Evolutionary conservation across 2,888 invertebrate genomes (phyloP).

Genomic region (Helicoverpa assulta): DNA sequence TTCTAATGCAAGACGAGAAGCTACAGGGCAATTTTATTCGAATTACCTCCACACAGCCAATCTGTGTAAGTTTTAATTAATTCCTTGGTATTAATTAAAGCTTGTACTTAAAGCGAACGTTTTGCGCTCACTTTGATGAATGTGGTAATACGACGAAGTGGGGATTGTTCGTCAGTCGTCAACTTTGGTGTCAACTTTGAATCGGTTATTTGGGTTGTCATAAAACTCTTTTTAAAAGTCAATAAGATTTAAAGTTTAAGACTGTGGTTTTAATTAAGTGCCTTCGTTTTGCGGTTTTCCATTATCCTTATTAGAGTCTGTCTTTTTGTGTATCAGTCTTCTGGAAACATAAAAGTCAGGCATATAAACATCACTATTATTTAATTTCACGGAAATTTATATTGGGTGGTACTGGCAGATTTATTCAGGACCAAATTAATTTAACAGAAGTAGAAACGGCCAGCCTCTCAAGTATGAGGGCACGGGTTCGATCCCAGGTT

Average conservation of each 20-base stretch:
- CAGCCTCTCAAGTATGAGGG: too few species aligned
- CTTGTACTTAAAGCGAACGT: slow-evolving; percentile 51
- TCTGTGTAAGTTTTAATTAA: slow-evolving; percentile 70
- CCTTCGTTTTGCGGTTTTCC: background rate
- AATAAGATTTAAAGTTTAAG: background rate
- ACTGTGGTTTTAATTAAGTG: background rate
- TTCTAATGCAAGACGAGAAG: slow-evolving; percentile 13
- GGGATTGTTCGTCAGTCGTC: slow-evolving; percentile 38
- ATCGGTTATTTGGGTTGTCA: slow-evolving; percentile 5
- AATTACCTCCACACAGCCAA: slow-evolving; percentile 45
- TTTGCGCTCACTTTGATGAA: slow-evolving; percentile 60
- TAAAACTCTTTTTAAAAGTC: background rate
- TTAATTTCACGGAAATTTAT: too few species aligned
- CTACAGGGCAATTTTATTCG: slow-evolving; percentile 40
- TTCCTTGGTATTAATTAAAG: slow-evolving; percentile 66
- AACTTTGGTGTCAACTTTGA: slow-evolving; percentile 32
- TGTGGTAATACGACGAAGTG: slow-evolving; percentile 50
- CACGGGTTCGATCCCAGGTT: too few species aligned
- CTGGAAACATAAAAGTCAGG: too few species aligned
- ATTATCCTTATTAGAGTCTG: background rate
- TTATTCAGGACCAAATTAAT: background rate
- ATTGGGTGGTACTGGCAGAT: too few species aligned
- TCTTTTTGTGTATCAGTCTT: background rate
- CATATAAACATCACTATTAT: too few species aligned
- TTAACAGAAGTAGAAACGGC: too few species aligned